Base-by-base conservation (phyloP, 92 coral and sea anemone species). In the Zoanthus solanderi region DNA sequence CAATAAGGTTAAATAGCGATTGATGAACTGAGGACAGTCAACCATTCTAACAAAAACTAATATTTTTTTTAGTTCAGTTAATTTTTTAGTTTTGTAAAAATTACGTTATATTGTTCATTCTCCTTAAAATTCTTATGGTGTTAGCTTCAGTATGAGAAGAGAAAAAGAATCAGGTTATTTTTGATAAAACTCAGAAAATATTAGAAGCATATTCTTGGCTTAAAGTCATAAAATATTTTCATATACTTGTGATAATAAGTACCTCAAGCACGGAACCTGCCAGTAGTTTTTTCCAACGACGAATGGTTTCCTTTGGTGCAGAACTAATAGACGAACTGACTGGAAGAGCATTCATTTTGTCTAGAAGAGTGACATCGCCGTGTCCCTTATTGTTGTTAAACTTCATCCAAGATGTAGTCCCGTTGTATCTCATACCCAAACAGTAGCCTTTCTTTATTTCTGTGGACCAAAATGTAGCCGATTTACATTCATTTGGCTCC, bases 391-490 rank as follows among this genome's bases (percentile, higher is more conserved):
- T 16, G 7, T 44, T 69, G 17, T 80, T 11, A 1, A 80, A 45
- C 85, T 18, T 80, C 7, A 63, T 80, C 85, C 85, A 80, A 29
- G 85, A 65, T 31, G 56, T 63, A 12, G 60, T n/a, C 48, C 85
- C 85, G 18, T 80, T 80, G 85, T 63, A 80, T n/a, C 63, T 47
- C 85, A 80, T 80, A n/a, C 85, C 85, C 30, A 80, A 53, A 42
- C 85, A 80, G 28, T 61, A 61, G 16, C 74, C 85, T 23, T 65
- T 80, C 60, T 45, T 63, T 44, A 80, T 80, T 13, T 46, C 45
- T 11, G 85, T 80, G 0, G 85, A 80, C 85, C 85, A 80, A 67
- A 23, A 80, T 15, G 85, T 80, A 37, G 58, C 60, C 18, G 69
- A 5, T 47, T 80, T 80, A 9, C 85, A 80, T 42, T 80, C 85